Conservation (phyloP, 2,113 vertebrate genomes). For the Fukomys damarensis region DNA sequence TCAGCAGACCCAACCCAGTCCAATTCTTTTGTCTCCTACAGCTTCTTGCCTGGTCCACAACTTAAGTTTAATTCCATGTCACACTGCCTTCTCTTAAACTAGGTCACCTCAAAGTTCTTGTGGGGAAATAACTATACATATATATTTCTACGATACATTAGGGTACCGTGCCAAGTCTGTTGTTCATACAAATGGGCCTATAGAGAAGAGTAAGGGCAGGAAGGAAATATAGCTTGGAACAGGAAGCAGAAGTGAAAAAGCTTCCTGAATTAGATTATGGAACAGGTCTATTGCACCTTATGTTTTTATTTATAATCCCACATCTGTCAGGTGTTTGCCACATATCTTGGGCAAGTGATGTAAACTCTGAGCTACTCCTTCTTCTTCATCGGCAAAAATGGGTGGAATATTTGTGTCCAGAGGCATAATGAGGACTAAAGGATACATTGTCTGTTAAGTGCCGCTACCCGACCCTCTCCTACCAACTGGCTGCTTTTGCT, state of each 20-base stretch:
- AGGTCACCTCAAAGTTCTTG: not conserved
- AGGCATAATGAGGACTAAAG: not conserved
- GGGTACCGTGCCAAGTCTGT: not conserved
- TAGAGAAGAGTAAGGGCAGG: not conserved
- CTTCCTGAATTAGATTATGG: not conserved
- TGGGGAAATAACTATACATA: not conserved
- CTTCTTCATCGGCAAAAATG: not conserved
- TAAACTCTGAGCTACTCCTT: not conserved
- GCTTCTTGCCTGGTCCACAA: not conserved
- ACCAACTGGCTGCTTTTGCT: not conserved
- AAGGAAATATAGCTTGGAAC: not conserved
- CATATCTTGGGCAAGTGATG: not conserved
- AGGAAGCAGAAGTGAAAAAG: not conserved
- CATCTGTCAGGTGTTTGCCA: not conserved
- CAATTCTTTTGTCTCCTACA: not conserved
- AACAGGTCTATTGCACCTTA: not conserved
- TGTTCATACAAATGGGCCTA: not conserved
- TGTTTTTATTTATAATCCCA: not conserved
- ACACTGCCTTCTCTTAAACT: not conserved
- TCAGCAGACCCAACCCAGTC: not conserved
- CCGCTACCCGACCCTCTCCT: not conserved
- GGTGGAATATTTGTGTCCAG: not conserved
- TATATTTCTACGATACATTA: not conserved
- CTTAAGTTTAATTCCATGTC: not conserved
- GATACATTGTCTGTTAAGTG: not conserved